Base-by-base conservation (phyloP, 2,113 vertebrate genomes). In the Actinemys pallida region DNA sequence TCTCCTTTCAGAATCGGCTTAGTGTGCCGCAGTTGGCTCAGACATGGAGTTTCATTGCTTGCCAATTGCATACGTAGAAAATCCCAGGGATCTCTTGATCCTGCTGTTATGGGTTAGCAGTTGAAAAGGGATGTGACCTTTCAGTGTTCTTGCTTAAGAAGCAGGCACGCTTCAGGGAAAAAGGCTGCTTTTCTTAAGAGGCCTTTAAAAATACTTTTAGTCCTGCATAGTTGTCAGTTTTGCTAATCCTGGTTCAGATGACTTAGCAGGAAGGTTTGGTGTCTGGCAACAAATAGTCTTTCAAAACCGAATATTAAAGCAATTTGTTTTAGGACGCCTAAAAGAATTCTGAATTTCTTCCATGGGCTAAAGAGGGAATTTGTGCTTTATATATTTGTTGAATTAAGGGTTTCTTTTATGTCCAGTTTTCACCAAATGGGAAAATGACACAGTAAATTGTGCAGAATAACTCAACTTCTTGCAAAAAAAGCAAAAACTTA, bases 221-320 rank as follows among this genome's bases (percentile, higher is more conserved):
- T 88, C 95, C 45, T 54, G 22, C 8, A 20, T 53, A 69, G 81
- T 91, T 90, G 90, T 97, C 92, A 89, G 96, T 93, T 45, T 76
- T 42, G 93, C 94, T 95, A 81, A 91, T 93, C 95, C 90, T 90
- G 57, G 93, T 95, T 91, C 87, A 88, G n/a, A 8, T 96, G 94
- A 89, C 95, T 97, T 96, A 53, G 87, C 24, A 92, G 84, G 93
- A 84, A 87, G 83, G 85, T 83, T 87, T 91, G 95, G 93, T 93
- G 96, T 96, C 92, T 89, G 91, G 83, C 87, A 96, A 94, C 79
- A 97, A 96, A 94, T 88, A 35, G 92, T 89, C 86, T 95, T 96
- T 96, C 95, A 93, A 88, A 96, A 90, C 76, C 96, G 95, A 69
- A 25, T 17, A 53, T 93, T 81, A 83, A 84, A 81, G 57, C 50